Percentiles rank a stretch among this genome's conserved stretches.
These are phyloP conservation scores for Ceyx erithaca DNA, from an alignment of 2,797 vertebrate species.

Conservation along the genomic window DNA sequence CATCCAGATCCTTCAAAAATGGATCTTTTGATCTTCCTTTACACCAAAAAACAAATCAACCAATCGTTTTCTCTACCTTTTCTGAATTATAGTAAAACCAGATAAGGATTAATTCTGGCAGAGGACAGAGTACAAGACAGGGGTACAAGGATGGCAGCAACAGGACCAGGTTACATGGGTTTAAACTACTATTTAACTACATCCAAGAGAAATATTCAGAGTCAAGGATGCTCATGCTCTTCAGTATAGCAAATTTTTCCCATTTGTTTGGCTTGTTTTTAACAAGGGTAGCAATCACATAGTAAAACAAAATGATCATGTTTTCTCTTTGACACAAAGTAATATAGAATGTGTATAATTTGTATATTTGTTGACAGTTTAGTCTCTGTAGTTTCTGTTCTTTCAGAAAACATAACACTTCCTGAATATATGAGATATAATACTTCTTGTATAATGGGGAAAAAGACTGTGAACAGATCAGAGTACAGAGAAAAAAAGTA, in stretches of 20 bases:
- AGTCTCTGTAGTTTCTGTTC: neutral
- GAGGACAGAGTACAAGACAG: neutral
- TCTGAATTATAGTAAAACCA: neutral
- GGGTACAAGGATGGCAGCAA: neutral
- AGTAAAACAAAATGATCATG: neutral
- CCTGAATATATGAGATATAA: neutral
- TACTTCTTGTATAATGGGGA: neutral
- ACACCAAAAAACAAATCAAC: neutral
- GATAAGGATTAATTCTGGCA: neutral
- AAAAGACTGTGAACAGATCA: neutral
- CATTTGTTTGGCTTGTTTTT: neutral
- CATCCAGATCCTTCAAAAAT: neutral
- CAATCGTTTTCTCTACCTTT: neutral
- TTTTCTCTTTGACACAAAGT: neutral
- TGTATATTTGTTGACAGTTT: neutral
- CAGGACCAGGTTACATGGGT: neutral
- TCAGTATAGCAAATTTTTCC: neutral
- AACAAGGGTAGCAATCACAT: neutral
- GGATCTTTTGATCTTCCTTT: neutral
- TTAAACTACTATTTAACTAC: neutral
- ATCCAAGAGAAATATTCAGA: neutral
- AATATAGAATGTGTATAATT: neutral
- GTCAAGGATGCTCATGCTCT: neutral
- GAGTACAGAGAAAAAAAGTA: neutral
- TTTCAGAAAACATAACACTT: neutral